Evolutionary conservation across 2,113 vertebrate species (phyloP), one percentile per base, ranked within the genome.

Genomic region (Alosa alosa): DNA sequence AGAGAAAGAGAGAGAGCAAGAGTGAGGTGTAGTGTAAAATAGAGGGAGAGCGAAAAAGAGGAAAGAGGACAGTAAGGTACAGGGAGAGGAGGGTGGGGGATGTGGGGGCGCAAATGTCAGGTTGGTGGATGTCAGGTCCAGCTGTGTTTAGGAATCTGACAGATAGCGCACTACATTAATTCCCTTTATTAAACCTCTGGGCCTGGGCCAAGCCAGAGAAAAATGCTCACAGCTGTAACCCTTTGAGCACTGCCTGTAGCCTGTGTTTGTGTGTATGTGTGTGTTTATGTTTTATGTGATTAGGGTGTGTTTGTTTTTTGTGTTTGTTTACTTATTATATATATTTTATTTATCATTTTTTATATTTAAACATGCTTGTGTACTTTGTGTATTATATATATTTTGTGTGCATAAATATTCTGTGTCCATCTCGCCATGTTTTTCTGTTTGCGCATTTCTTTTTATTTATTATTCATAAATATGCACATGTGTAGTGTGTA

Each of bases 101-200:
- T 3, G 17, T 52, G 50, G 11, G 50, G 50, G 50, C 50, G 17
- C 50, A 15, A 15, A 52, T 15, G 15, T 89, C 90, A 91, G 93
- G 91, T 68, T 31, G 91, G 88, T 94, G 93, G 89, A 94, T 93
- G 94, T 95, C 94, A 94, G 91, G 94, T 94, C 93, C 95, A 96
- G 94, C 95, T 96, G 95, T 95, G 95, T 96, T 95, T 94, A 94
- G 94, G 93, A 95, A 95, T 95, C 93, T 94, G 94, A 95, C 94
- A 94, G 94, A 95, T 94, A 95, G 93, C 93, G 93, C 94, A 94
- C 94, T 94, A 94, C 94, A 95, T 95, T 95, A 93, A 95, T 95
- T 95, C 94, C 93, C 91, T 95, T 94, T 95, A 95, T 95, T 95
- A 95, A 95, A 88, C 94, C 93, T 94, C 93, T 95, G 93, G 93